Conservation (phyloP, 37 sponge, comb jelly and placozoan species). For the Axinella damicornis region DNA sequence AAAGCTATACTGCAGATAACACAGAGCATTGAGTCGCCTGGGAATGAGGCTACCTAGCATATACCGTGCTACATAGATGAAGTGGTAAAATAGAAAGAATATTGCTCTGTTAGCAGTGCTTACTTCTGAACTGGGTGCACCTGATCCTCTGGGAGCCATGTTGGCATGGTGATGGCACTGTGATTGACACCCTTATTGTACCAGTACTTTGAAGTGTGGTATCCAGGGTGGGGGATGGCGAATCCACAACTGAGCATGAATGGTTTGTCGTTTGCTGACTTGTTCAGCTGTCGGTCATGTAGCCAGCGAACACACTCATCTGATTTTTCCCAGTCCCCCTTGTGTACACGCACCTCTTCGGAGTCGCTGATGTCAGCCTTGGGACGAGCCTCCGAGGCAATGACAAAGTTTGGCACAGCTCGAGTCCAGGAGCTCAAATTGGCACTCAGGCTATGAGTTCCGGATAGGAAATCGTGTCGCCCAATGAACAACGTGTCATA, state of each 20-base stretch:
- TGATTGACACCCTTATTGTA: conserved; percentile 16
- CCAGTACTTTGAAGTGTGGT: conserved; percentile 13
- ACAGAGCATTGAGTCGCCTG: too few relatives aligned
- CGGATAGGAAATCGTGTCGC: conserved; percentile 6
- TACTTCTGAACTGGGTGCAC: conserved; percentile 3
- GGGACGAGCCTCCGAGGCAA: conserved; percentile 7
- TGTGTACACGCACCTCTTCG: conserved; percentile 15
- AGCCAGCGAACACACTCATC: conserved; percentile 2
- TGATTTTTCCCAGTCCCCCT: neutral
- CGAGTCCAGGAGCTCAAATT: conserved; percentile 17
- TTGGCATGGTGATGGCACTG: conserved; percentile 3
- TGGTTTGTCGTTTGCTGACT: neutral
- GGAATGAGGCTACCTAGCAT: too few relatives aligned
- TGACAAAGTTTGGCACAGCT: conserved; percentile 16
- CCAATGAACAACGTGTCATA: conserved; percentile 17
- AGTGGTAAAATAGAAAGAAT: too few relatives aligned
- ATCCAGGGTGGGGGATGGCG: neutral
- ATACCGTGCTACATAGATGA: too few relatives aligned
- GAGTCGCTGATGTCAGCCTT: neutral
- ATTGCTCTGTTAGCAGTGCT: too few relatives aligned
- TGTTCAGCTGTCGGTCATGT: neutral
- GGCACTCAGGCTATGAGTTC: conserved; percentile 2
- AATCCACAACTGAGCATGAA: conserved; percentile 28
- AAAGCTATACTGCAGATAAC: too few relatives aligned
- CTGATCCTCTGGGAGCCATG: conserved; percentile 1